These are phyloP conservation scores for Notamacropus eugenii DNA, from an alignment of 2,797 vertebrate genomes.

Conservation along the genomic window DNA sequence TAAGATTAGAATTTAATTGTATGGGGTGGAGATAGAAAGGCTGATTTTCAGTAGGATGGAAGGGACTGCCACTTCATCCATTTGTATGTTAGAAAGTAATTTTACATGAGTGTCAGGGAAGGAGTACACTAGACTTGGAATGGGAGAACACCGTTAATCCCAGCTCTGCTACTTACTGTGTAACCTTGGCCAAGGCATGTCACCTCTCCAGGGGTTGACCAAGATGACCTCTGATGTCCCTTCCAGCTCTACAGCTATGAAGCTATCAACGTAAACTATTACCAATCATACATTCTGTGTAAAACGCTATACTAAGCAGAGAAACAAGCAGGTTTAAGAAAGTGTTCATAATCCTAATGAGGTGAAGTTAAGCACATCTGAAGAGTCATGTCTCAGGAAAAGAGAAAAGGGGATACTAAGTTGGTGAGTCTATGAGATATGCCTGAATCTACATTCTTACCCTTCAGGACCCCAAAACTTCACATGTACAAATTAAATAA, in stretches of 20 bases:
- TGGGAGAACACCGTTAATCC: neutral
- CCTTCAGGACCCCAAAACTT: neutral
- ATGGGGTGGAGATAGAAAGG: neutral
- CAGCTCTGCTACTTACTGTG: neutral
- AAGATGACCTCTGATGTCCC: neutral
- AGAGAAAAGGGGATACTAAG: neutral
- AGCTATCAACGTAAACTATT: neutral
- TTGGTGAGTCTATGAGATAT: neutral
- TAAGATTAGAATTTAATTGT: neutral
- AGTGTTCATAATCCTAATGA: neutral
- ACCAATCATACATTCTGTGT: neutral
- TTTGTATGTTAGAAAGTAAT: neutral
- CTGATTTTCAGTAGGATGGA: neutral
- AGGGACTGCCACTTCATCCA: neutral
- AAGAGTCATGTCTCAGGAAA: neutral
- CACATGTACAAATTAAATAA: neutral
- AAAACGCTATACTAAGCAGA: neutral
- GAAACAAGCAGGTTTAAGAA: neutral
- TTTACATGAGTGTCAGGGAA: neutral
- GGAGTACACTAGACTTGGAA: neutral
- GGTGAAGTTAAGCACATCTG: neutral
- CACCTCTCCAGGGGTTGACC: neutral
- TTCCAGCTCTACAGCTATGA: neutral
- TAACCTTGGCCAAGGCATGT: neutral
- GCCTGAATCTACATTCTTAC: neutral